Evolutionary conservation across 2,888 invertebrate species (phyloP).

Genomic region (Ophioninae sp.): DNA sequence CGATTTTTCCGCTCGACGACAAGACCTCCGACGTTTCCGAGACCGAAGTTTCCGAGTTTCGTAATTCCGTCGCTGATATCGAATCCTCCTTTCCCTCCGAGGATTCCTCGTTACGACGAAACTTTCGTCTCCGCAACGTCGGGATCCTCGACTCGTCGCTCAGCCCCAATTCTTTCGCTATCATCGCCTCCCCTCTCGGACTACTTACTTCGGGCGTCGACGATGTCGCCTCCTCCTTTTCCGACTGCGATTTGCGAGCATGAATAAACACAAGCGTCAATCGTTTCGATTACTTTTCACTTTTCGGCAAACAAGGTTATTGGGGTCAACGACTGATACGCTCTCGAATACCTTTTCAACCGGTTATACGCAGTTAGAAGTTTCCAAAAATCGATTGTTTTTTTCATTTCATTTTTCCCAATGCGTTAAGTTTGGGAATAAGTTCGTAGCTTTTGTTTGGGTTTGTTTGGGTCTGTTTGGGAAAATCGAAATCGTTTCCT

Average conservation of each 20-base stretch:
- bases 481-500: too few relatives aligned
- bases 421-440: too few relatives aligned
- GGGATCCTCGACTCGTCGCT: constrained; percentile 66
- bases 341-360: neutral
- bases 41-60: constrained; percentile 48
- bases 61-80: constrained; percentile 12
- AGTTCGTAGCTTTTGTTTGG: too few relatives aligned
- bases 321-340: neutral
- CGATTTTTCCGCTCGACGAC: constrained; percentile 28
- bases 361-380: too few relatives aligned
- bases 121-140: constrained; percentile 75
- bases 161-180: constrained; percentile 69
- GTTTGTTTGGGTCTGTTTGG: too few relatives aligned
- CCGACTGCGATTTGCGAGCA: constrained; percentile 75
- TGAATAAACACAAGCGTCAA: constrained; percentile 70
- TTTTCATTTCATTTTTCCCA: too few relatives aligned
- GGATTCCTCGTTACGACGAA: constrained; percentile 53
- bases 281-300: constrained; percentile 64
- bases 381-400: too few relatives aligned
- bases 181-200: constrained; percentile 71
- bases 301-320: constrained; percentile 4
- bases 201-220: constrained; percentile 79
- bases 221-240: constrained; percentile 75
- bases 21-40: constrained; percentile 43
- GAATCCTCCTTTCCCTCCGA: constrained; percentile 27